phyloP scores from a whole-genome alignment of 2,113 vertebrate genomes.

The Platysternon megacephalum region DNA sequence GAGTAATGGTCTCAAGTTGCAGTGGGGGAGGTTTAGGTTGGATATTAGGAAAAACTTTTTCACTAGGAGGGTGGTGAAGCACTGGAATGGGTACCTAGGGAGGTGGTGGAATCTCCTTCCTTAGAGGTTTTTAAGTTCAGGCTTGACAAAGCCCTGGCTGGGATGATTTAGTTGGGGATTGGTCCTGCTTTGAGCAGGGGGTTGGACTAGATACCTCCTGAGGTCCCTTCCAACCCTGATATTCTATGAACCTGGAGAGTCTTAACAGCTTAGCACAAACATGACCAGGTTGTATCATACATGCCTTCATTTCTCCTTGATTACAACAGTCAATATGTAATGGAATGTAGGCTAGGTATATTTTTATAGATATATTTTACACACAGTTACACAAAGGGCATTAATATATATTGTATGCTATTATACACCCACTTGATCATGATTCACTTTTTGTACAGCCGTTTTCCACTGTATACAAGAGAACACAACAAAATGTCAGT shows the following conservation, averaged over 20 bases:
- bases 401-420: background rate
- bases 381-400: background rate
- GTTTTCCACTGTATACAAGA: background rate
- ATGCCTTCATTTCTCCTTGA: background rate
- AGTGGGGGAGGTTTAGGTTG: too few species aligned
- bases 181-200: too few species aligned
- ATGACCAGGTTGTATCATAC: background rate
- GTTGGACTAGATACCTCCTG: too few species aligned
- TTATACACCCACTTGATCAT: background rate
- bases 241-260: background rate
- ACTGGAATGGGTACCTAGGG: too few species aligned
- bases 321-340: background rate
- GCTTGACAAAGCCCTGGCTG: too few species aligned
- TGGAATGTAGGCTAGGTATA: background rate
- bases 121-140: too few species aligned
- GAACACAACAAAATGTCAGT: background rate
- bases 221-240: too few species aligned
- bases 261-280: background rate
- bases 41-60: too few species aligned
- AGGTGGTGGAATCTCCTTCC: too few species aligned
- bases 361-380: background rate
- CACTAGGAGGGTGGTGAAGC: too few species aligned
- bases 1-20: too few species aligned
- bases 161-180: too few species aligned
- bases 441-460: background rate